A percentile compares a stretch with the other conserved stretches of the same genome.
Conservation (phyloP, 2,888 invertebrate genomes). For the Drosophila ustulata region DNA sequence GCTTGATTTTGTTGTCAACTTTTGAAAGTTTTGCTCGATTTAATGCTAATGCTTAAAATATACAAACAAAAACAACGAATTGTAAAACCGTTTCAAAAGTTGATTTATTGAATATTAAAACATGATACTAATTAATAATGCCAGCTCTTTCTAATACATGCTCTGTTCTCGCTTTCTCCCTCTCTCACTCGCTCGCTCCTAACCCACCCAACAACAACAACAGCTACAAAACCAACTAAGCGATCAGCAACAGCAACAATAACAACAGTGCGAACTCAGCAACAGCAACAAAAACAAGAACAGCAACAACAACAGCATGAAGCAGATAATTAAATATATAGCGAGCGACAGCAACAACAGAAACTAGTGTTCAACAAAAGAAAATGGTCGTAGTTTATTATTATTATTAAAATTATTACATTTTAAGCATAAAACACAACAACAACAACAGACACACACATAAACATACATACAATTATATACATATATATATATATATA, state of each 20-base stretch:
- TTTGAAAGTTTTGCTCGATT: slow-evolving; percentile 20
- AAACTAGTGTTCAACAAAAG: slow-evolving; percentile 50
- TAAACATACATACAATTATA: slow-evolving; percentile 28
- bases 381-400: slow-evolving; percentile 68
- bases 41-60: not conserved
- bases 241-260: slow-evolving; percentile 28
- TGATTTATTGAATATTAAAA: slow-evolving; percentile 11
- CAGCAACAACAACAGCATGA: slow-evolving; percentile 25
- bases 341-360: slow-evolving; percentile 30
- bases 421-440: slow-evolving; percentile 54
- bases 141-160: slow-evolving; percentile 47
- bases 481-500: slow-evolving; percentile 34
- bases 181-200: slow-evolving; percentile 22
- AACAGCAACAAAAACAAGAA: slow-evolving; percentile 24
- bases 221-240: slow-evolving; percentile 57
- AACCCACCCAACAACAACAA: slow-evolving; percentile 1
- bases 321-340: slow-evolving; percentile 19
- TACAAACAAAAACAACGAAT: not conserved
- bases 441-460: slow-evolving; percentile 27
- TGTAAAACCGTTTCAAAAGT: slow-evolving; percentile 21
- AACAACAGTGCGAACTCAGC: slow-evolving; percentile 26
- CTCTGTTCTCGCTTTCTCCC: slow-evolving; percentile 8
- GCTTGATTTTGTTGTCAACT: slow-evolving; percentile 32
- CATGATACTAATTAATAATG: not conserved
- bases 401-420: slow-evolving; percentile 62